Evolutionary conservation across 2,888 invertebrate species (phyloP).

Genomic region (Folsomia candida): DNA sequence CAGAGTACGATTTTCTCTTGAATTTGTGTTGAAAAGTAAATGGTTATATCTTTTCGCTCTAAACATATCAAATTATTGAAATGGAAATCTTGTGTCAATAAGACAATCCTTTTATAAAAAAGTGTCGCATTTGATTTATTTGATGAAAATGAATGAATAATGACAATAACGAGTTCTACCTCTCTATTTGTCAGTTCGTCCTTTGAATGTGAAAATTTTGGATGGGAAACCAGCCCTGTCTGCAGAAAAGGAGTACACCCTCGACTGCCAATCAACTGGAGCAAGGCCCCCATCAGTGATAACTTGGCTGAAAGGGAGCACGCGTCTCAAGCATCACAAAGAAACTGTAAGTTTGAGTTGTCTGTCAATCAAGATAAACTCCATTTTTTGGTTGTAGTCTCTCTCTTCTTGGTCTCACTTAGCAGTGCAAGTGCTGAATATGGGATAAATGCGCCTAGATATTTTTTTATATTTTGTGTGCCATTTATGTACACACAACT

Average conservation of each 20-base stretch:
- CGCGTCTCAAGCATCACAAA: conserved; percentile 65
- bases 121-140: not conserved
- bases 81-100: too few species aligned
- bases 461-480: too few species aligned
- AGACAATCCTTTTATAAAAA: not conserved
- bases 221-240: conserved; percentile 70
- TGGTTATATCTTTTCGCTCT: not conserved
- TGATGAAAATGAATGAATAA: not conserved
- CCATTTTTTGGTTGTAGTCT: not conserved
- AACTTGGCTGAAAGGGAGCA: conserved; percentile 74
- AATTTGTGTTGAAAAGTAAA: not conserved
- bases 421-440: too few species aligned
- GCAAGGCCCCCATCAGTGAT: conserved; percentile 73
- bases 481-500: too few species aligned
- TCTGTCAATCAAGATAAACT: conserved; percentile 13
- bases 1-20: too few species aligned
- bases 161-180: not conserved
- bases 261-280: conserved; percentile 71
- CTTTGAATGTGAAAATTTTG: conserved; percentile 67
- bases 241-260: conserved; percentile 68
- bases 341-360: conserved; percentile 62
- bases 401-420: not conserved
- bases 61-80: not conserved
- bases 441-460: too few species aligned
- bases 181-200: conserved; percentile 63